Base-by-base conservation (phyloP, 2,888 invertebrate genomes). In the Tinea trinotella region DNA sequence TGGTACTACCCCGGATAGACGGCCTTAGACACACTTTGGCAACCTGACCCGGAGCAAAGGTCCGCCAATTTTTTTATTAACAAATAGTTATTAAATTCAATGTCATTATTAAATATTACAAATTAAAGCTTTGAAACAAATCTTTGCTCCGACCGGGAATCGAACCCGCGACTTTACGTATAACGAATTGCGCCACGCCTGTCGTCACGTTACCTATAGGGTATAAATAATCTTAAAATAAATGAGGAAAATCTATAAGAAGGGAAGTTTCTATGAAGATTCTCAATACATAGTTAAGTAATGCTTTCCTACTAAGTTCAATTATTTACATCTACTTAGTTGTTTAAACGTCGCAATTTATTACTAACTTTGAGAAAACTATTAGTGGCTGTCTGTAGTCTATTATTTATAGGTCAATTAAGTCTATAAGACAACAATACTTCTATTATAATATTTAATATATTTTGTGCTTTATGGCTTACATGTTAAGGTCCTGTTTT, bases 361-460 rank as follows among this genome's bases (percentile, higher is more conserved):
- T 46, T 19, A 46, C 18, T 19, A 46, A 46, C 46, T 46, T 46
- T 46, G 10, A 46, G 46, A 46, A 46, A 46, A 46, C 46, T 46
- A 46, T 46, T 46, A 46, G 46, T 40, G 40, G 13, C 19, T 46
- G 46, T 46, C 18, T 46, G 17, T 24, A 24, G 3, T n/a, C 50
- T 50, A 50, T 50, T 50, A 50, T 50, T 50, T 50, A 50, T 50
- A 13, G 50, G 12, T 50, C 50, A 50, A 50, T 50, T 50, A 50
- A 12, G 24, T 19, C n/a, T n/a, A 40, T 17, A 40, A 17, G 13
- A 40, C 17, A 40, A 17, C 13, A 40, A 17, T 10, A 3, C 12
- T 12, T 10, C 6, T n/a, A 40, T 40, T 10, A 40, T 17, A 17
- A n/a, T n/a, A 10, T 30, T 30, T 10, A 30, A 7, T 2, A 30